phyloP scores from a whole-genome alignment of 2,113 vertebrate genomes.

The Nycticebus coucang region DNA sequence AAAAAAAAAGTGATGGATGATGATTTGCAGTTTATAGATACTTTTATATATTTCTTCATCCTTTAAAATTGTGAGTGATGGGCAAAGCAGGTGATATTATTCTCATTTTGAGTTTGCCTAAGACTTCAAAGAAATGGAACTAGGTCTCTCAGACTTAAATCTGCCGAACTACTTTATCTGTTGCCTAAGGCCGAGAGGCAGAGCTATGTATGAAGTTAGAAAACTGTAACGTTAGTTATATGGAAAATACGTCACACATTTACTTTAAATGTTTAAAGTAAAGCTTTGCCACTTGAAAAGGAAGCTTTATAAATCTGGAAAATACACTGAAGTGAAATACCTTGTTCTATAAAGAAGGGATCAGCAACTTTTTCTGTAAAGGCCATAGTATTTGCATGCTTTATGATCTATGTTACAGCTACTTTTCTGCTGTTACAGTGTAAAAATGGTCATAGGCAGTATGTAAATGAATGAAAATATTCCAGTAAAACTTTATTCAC shows the following conservation, averaged over 20 bases:
- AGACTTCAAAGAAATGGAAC: slow-evolving; percentile 19
- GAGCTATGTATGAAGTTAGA: neutral
- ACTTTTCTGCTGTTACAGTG: neutral
- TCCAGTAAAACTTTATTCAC: slow-evolving; percentile 4
- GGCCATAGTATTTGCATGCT: neutral
- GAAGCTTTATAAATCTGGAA: neutral
- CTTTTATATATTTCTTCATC: neutral
- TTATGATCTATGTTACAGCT: neutral
- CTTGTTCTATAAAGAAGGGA: neutral
- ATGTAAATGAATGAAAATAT: slow-evolving; percentile 5
- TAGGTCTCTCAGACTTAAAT: neutral
- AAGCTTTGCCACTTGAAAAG: slow-evolving; percentile 2
- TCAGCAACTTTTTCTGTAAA: neutral
- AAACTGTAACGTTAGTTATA: neutral
- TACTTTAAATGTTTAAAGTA: neutral
- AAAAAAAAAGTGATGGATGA: no score
- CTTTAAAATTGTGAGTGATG: slow-evolving; percentile 47
- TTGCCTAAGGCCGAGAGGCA: neutral
- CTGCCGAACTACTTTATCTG: neutral
- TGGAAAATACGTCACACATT: slow-evolving; percentile 3
- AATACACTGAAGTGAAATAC: neutral
- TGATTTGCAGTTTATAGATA: slow-evolving; percentile 37
- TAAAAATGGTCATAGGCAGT: neutral
- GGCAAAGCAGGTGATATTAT: neutral
- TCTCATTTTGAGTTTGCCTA: slow-evolving; percentile 33